Percentiles rank a stretch among this genome's conserved stretches.
Evolutionary conservation across 2,113 vertebrate genomes (phyloP).

Genomic region (Progne subis): DNA sequence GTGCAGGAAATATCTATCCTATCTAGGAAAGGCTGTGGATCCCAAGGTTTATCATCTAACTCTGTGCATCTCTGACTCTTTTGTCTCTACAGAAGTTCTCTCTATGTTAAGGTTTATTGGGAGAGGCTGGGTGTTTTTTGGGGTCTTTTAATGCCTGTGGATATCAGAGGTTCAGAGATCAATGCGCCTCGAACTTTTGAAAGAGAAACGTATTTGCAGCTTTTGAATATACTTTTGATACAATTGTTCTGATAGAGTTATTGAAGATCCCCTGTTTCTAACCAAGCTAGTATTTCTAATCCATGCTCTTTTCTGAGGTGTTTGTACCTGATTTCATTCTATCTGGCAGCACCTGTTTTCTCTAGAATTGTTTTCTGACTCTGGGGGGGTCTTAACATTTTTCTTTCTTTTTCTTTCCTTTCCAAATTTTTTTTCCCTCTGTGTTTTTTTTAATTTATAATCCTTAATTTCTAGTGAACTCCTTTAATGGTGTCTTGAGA

Average conservation of each 20-base stretch:
- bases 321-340: not conserved
- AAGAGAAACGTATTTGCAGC: not conserved
- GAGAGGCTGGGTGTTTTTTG: not conserved
- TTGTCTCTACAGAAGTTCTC: not conserved
- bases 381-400: not conserved
- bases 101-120: not conserved
- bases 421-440: not conserved
- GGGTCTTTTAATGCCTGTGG: not conserved
- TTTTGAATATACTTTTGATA: not conserved
- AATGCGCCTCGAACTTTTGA: not conserved
- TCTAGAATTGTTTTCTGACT: not conserved
- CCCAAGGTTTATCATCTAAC: not conserved
- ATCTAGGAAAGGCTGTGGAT: not conserved
- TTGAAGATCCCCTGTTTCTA: not conserved
- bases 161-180: not conserved
- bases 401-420: not conserved
- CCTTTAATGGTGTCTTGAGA: not conserved
- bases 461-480: not conserved
- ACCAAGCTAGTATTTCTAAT: not conserved
- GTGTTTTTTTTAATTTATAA: rapidly evolving
- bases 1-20: not conserved
- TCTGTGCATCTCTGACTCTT: not conserved
- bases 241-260: not conserved
- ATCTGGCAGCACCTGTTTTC: not conserved
- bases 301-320: not conserved